Base-by-base conservation (phyloP, 2,113 vertebrate species). In the Echinops telfairi region DNA sequence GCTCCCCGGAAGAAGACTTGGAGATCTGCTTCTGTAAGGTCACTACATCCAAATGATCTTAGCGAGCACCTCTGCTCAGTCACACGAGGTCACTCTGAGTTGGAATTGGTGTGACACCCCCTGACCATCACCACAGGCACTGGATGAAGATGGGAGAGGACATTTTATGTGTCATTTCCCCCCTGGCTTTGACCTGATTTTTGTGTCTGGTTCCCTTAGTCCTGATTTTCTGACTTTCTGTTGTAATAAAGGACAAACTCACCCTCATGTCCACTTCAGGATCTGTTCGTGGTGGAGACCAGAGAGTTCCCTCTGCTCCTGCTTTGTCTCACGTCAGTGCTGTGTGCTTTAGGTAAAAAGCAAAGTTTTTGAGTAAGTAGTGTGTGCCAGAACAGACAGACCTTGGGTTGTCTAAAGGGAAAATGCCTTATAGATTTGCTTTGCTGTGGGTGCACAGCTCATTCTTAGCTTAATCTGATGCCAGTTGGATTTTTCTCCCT, bases 311-410 rank as follows among this genome's bases (percentile, higher is more conserved):
- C 14, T 43, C 22, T 20, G 33, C 3, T 29, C 27, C 7, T 1
- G 5, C 0, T 11, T 1, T 2, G 7, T 29, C 20, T 25, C 0
- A 0, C 17, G 8, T 14, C 4, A 3, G 36, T 0, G 0, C 27
- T 31, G 17, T 19, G 23, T 15, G 23, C 64, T 2, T 0, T 47
- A 40, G 47, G 78, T 27, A 25, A 36, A 70, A 27, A 58, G 9
- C 47, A 33, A 60, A 80, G 6, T 4, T 29, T 84, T 60, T 60
- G 40, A 0, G 17, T 75, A 10, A n/a, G 60, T 15, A 2, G 15
- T 22, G 0, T 82, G 23, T 80, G n/a, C 57, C 60, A 25, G 27
- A 19, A 64, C 10, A 7, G 75, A 36, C 7, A 7, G 68, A 38
- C n/a, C 31, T 0, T 1, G 7, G 76, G 17, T 7, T 36, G 4